These are phyloP conservation scores for Sericinus montela DNA, from an alignment of 2,888 invertebrate species.

Conservation along the genomic window DNA sequence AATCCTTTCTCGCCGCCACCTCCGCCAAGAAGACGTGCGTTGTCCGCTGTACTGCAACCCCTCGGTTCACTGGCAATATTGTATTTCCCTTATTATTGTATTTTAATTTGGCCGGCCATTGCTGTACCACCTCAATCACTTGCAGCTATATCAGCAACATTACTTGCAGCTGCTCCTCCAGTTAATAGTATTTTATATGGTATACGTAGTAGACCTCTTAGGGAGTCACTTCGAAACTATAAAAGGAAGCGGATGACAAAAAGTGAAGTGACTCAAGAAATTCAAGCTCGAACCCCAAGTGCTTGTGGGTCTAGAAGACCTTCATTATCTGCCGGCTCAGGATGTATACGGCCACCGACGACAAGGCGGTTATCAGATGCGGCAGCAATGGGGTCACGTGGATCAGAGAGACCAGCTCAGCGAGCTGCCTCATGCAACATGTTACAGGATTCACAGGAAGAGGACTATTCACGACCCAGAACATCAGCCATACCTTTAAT, in stretches of 20 bases:
- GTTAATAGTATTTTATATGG: constrained; percentile 89
- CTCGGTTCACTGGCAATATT: constrained; percentile 85
- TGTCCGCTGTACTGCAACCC: constrained; percentile 85
- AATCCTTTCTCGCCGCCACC: constrained; percentile 87
- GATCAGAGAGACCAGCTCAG: constrained; percentile 69
- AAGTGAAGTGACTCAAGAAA: constrained; percentile 88
- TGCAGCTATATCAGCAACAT: constrained; percentile 81
- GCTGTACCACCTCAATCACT: constrained; percentile 58
- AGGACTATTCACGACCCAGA: constrained; percentile 51
- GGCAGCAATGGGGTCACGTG: constrained; percentile 63
- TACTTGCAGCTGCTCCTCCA: constrained; percentile 84
- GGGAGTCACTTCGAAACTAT: constrained; percentile 87
- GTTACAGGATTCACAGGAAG: constrained; percentile 80
- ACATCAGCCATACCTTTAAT: constrained; percentile 69
- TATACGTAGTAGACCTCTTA: constrained; percentile 84
- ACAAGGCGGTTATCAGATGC: constrained; percentile 66
- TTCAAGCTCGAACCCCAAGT: constrained; percentile 88
- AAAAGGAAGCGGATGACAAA: constrained; percentile 88
- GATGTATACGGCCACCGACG: constrained; percentile 63
- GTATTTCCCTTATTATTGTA: constrained; percentile 86
- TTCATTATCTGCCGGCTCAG: constrained; percentile 81
- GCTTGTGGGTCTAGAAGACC: constrained; percentile 87
- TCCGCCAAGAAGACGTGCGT: constrained; percentile 81
- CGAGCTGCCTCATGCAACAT: constrained; percentile 85
- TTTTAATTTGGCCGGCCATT: constrained; percentile 83